Conservation (phyloP, 2,888 invertebrate species). For the Leptogaster cylindrica region DNA sequence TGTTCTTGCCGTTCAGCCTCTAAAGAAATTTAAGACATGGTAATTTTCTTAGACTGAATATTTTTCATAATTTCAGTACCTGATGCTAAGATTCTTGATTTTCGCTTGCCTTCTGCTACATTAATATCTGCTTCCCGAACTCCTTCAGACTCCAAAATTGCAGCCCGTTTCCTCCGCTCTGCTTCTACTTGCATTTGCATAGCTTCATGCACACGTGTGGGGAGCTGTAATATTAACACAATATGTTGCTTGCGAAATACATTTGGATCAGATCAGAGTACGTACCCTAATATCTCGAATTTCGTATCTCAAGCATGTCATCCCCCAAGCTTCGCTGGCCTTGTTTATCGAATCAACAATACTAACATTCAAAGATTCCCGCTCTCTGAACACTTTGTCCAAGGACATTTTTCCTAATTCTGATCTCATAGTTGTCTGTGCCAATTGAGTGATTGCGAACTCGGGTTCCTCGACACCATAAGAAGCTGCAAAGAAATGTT, state of each 20-base stretch:
- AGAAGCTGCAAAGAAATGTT: slow-evolving; percentile 68
- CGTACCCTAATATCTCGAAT: slow-evolving; percentile 70
- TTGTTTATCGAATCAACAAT: slow-evolving; percentile 98
- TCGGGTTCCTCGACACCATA: slow-evolving; percentile 99
- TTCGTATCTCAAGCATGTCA: slow-evolving; percentile 93
- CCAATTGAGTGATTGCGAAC: slow-evolving; percentile 97
- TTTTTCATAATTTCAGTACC: slow-evolving; percentile 65
- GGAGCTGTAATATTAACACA: slow-evolving; percentile 69
- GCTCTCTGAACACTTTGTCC: slow-evolving; percentile 95
- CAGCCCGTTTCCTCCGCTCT: slow-evolving; percentile 93
- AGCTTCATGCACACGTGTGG: slow-evolving; percentile 92
- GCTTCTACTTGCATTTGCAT: slow-evolving; percentile 99
- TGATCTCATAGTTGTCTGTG: slow-evolving; percentile 99
- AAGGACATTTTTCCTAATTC: slow-evolving; percentile 97
- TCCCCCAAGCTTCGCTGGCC: slow-evolving; percentile 98
- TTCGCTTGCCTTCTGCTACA: slow-evolving; percentile 94
- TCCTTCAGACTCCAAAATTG: slow-evolving; percentile 97
- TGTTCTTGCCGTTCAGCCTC: slow-evolving; percentile 95
- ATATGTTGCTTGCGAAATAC: background rate
- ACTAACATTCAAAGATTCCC: slow-evolving; percentile 91
- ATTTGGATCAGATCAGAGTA: slow-evolving; percentile 38
- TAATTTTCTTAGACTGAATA: too few species aligned
- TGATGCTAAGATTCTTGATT: slow-evolving; percentile 88
- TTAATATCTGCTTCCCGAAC: slow-evolving; percentile 91
- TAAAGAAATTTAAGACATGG: too few species aligned